Conservation (phyloP, 2,113 vertebrate species). For the Puntigrus tetrazona region DNA sequence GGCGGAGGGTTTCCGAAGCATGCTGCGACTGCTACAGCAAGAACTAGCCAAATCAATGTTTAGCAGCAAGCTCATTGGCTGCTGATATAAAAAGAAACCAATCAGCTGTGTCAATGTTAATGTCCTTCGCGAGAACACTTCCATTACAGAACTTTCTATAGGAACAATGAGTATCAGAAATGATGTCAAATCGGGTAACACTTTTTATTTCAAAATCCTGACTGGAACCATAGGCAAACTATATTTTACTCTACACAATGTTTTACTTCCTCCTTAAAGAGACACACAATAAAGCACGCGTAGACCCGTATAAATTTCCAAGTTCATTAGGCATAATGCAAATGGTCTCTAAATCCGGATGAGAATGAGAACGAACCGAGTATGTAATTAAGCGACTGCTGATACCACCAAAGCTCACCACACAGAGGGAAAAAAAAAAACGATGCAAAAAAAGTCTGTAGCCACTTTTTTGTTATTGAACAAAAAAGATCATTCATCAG, state of each 20-base stretch:
- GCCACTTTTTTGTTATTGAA: constrained; percentile 51
- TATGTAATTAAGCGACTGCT: constrained; percentile 67
- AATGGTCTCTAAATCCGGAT: constrained; percentile 61
- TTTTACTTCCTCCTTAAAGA: constrained; percentile 57
- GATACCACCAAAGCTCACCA: constrained; percentile 60
- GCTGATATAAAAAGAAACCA: too few relatives aligned
- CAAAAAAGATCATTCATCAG: constrained; percentile 62
- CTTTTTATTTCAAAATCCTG: constrained; percentile 29
- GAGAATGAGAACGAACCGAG: constrained; percentile 66
- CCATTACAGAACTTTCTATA: background rate
- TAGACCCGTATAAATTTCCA: constrained; percentile 55
- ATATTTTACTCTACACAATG: constrained; percentile 6
- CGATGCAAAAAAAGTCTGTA: constrained; percentile 53
- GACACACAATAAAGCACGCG: constrained; percentile 56
- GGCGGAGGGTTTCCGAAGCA: too few relatives aligned
- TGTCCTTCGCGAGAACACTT: too few relatives aligned
- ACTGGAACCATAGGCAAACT: constrained; percentile 10
- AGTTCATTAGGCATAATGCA: constrained; percentile 64
- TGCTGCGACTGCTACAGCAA: too few relatives aligned
- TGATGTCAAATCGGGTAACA: constrained; percentile 2
- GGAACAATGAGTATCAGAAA: background rate
- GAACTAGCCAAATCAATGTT: too few relatives aligned
- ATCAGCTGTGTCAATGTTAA: too few relatives aligned
- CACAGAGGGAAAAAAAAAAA: constrained; percentile 28
- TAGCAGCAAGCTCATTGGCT: too few relatives aligned